Evolutionary conservation across 2,888 invertebrate genomes (phyloP).

Genomic region (Netelia fuscicornis): DNA sequence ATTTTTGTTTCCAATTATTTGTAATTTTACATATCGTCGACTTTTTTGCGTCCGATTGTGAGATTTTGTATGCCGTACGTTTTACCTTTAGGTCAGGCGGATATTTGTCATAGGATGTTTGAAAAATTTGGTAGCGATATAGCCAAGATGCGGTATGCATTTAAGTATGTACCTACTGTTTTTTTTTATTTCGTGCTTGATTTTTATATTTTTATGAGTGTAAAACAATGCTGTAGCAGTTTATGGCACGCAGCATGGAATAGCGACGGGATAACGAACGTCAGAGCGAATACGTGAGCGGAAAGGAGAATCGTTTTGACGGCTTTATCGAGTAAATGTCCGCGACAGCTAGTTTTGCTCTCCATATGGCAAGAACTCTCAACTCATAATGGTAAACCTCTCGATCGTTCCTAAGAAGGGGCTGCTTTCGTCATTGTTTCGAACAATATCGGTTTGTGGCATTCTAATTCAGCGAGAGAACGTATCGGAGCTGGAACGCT

Average conservation of each 20-base stretch:
- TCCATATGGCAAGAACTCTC: conserved; percentile 5
- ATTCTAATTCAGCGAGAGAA: neutral
- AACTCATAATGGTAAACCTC: conserved; percentile 6
- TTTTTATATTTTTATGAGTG: neutral
- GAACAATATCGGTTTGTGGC: conserved; percentile 1
- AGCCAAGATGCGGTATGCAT: neutral
- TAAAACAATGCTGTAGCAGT: neutral
- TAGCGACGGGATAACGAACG: conserved; percentile 37
- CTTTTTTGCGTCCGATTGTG: too few species aligned
- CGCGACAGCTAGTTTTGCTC: conserved; percentile 18
- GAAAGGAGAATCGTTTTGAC: conserved; percentile 42
- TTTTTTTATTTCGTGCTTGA: neutral
- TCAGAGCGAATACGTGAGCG: conserved; percentile 45
- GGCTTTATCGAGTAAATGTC: conserved; percentile 39
- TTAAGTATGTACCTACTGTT: neutral
- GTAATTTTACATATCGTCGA: too few species aligned
- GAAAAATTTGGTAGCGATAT: neutral
- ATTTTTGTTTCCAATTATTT: too few species aligned
- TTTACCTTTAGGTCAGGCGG: too few species aligned
- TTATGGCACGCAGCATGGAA: neutral
- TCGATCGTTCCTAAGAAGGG: neutral
- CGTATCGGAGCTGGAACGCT: neutral
- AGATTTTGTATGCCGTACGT: too few species aligned
- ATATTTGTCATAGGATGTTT: too few species aligned
- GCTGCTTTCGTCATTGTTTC: neutral